Evolutionary conservation across 1,140 invertebrate genomes (phyloP).

Genomic region (Calephelis nemesis): DNA sequence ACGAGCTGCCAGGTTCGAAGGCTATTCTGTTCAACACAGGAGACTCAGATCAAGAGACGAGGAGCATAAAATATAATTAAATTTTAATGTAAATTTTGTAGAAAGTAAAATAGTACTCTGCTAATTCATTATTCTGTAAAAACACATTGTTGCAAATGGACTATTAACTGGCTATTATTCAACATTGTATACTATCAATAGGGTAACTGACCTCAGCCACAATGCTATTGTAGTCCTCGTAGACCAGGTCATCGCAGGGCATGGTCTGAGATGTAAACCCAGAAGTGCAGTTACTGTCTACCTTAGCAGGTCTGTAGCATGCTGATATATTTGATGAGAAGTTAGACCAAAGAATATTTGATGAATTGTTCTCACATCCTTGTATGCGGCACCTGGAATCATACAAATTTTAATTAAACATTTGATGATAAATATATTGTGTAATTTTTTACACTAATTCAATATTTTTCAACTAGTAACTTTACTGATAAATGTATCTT

Average conservation of each 20-base stretch:
- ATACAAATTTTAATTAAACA: neutral
- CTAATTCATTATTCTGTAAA: neutral
- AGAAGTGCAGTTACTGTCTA: neutral
- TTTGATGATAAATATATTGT: neutral
- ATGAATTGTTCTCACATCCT: slow-evolving; percentile 45
- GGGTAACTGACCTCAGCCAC: slow-evolving; percentile 55
- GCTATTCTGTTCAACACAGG: no score
- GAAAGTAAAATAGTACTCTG: no score
- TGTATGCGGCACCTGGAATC: slow-evolving; percentile 52
- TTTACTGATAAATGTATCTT: no score
- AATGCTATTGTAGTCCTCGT: slow-evolving; percentile 65
- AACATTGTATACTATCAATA: neutral
- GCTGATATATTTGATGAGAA: slow-evolving; percentile 30
- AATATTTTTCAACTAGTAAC: no score
- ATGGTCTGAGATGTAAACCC: slow-evolving; percentile 25
- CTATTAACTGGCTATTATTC: neutral
- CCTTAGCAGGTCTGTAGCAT: slow-evolving; percentile 36
- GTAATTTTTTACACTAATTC: no score
- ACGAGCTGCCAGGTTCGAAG: no score
- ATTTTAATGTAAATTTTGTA: no score
- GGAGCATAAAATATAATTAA: no score
- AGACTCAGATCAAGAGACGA: no score
- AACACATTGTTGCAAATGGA: neutral
- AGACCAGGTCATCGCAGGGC: slow-evolving; percentile 47
- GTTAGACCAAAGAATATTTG: slow-evolving; percentile 46